Evolutionary conservation across 2,797 vertebrate genomes (phyloP), one percentile per base, ranked within the genome.

Genomic region (Cossypha heuglini): DNA sequence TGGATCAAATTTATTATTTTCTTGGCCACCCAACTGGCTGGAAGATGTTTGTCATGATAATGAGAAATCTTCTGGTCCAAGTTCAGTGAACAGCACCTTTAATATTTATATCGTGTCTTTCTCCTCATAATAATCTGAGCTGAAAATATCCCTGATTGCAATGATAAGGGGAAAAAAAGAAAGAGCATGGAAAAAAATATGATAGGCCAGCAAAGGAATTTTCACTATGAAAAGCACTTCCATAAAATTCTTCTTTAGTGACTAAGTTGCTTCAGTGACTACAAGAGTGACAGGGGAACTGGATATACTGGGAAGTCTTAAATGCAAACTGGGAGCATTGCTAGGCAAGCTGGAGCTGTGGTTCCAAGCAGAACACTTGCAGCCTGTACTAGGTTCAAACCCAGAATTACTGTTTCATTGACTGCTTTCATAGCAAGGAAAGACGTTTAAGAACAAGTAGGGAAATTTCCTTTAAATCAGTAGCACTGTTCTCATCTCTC

Each of bases 1-100:
- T 84, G 85, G 87, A 94, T 95, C 68, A 94, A 86, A 91, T 97
- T 92, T 93, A 92, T 97, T 96, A 71, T 78, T 88, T 97, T 95
- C 75, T 90, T 91, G 90, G 68, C 91, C 95, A 95, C 90, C 82
- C 86, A 97, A 67, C 33, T 96, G 86, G 43, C 85, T 86, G 58
- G 37, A 95, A 91, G 87, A 58, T 5, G 35, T 61, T 58, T 97
- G 71, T 43, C 20, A 64, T 68, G 22, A 19, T 74, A 85, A 25
- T 31, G 31, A 86, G 55, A 94, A 96, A 66, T 78, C 71, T 95
- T 83, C 64, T 57, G 69, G 76, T 93, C 31, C 22, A 66, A 49
- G 19, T 82, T 58, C 81, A 77, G 21, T 69, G 24, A 63, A 58
- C 17, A 89, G 7, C 4, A 73, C 85, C 76, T 92, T 80, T 72